Percentiles rank a stretch among this genome's conserved stretches.
phyloP scores from a whole-genome alignment of 1,140 invertebrate genomes.

The Trichonephila clavata region DNA sequence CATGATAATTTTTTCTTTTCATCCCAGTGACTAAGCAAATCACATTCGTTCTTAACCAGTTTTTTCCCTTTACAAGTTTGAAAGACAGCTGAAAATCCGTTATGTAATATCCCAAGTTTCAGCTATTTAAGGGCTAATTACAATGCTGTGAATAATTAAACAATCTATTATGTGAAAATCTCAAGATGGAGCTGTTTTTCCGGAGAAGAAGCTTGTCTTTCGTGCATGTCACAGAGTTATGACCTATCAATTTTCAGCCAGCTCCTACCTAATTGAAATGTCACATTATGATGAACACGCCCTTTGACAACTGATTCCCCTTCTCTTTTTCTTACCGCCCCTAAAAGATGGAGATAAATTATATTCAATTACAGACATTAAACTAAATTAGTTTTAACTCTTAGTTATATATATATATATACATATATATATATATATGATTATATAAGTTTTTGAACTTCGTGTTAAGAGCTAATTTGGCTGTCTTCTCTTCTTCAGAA shows the following conservation, averaged over 20 bases:
- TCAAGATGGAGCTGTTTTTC: constrained; percentile 27
- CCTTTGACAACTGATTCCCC: constrained; percentile 55
- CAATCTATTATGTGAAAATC: constrained; percentile 36
- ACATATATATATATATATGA: too few species aligned
- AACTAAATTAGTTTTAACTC: constrained; percentile 56
- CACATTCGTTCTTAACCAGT: too few species aligned
- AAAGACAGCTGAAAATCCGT: not conserved
- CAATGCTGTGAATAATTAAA: constrained; percentile 61
- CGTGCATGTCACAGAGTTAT: constrained; percentile 60
- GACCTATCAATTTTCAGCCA: constrained; percentile 67
- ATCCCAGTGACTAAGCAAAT: too few species aligned
- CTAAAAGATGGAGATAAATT: constrained; percentile 70
- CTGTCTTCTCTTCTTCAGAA: constrained; percentile 2
- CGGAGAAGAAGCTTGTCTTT: constrained; percentile 11
- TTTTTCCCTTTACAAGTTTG: too few species aligned
- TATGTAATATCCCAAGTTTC: constrained; percentile 30
- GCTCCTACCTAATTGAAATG: constrained; percentile 75
- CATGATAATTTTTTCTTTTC: too few species aligned
- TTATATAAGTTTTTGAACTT: constrained; percentile 62
- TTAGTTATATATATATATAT: too few species aligned
- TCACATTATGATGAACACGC: constrained; percentile 66
- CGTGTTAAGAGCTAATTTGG: constrained; percentile 74
- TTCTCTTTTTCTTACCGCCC: constrained; percentile 38
- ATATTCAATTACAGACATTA: constrained; percentile 73
- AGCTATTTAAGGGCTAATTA: constrained; percentile 67